A percentile compares a stretch with the other conserved stretches of the same genome.
Evolutionary conservation across 1,140 invertebrate genomes (phyloP).

Genomic region (Drosophila teissieri): DNA sequence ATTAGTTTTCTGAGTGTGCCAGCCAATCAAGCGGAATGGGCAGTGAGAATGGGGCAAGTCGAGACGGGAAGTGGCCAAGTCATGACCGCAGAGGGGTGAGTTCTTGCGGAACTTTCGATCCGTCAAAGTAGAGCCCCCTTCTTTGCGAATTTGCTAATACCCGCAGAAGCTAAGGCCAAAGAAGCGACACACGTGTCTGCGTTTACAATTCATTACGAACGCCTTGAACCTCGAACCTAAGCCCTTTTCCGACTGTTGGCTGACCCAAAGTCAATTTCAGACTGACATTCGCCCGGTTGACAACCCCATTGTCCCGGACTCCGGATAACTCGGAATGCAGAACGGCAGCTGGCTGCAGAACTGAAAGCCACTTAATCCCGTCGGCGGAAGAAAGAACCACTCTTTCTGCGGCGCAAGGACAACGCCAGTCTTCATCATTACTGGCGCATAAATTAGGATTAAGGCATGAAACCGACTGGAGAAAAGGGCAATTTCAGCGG

Average conservation of each 20-base stretch:
- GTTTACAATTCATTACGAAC: constrained; percentile 79
- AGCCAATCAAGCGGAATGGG: constrained; percentile 58
- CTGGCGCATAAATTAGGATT: constrained; percentile 83
- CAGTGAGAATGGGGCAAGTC: constrained; percentile 9
- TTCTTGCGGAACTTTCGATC: constrained; percentile 37
- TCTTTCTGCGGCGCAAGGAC: constrained; percentile 24
- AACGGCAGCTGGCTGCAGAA: constrained; percentile 60
- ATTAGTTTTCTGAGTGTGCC: constrained; percentile 1
- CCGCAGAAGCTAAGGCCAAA: constrained; percentile 3
- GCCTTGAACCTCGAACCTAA: constrained; percentile 54
- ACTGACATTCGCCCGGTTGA: constrained; percentile 33
- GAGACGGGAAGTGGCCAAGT: constrained; percentile 12
- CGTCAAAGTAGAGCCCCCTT: constrained; percentile 32
- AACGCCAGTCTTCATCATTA: constrained; percentile 70
- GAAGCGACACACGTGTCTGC: constrained; percentile 64
- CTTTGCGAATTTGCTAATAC: constrained; percentile 20
- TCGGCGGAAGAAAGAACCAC: constrained; percentile 43
- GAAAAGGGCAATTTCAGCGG: constrained; percentile 35
- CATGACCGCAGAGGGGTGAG: constrained; percentile 26
- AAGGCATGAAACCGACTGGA: constrained; percentile 8
- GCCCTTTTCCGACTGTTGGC: constrained; percentile 42
- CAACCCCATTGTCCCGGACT: constrained; percentile 39
- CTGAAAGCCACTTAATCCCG: constrained; percentile 76
- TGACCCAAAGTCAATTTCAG: constrained; percentile 66
- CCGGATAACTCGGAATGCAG: constrained; percentile 52